Percentiles rank a stretch among this genome's conserved stretches.
Evolutionary conservation across 2,113 vertebrate species (phyloP).

Genomic region (Microcebus ravelobensis): DNA sequence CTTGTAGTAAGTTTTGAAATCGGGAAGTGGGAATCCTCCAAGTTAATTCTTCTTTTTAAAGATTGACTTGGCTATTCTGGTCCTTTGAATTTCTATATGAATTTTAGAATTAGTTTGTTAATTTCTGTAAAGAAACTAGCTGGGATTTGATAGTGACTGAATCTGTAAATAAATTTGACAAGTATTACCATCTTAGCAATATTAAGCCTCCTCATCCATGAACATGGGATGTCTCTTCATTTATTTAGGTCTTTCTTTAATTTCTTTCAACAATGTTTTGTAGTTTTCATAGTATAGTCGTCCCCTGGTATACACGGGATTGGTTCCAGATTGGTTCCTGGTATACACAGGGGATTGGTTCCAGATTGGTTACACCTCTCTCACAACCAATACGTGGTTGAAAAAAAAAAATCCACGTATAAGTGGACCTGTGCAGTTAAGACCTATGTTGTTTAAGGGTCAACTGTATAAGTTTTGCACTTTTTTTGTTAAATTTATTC

Average conservation of each 20-base stretch:
- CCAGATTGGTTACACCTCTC: not conserved
- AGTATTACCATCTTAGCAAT: too few relatives aligned
- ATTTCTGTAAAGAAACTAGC: too few relatives aligned
- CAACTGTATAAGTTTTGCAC: not conserved
- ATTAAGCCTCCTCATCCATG: not conserved
- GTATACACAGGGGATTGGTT: not conserved
- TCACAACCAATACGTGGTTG: not conserved
- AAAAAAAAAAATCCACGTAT: not conserved
- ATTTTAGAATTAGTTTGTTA: not conserved
- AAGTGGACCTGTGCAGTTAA: not conserved
- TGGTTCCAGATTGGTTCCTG: not conserved
- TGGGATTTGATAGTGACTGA: too few relatives aligned
- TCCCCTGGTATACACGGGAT: not conserved
- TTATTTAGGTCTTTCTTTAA: not conserved
- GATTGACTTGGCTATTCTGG: not conserved
- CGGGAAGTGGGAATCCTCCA: not conserved
- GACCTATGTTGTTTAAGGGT: not conserved
- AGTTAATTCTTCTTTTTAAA: not conserved
- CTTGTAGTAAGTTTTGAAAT: not conserved
- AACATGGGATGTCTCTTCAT: not conserved
- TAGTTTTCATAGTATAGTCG: not conserved
- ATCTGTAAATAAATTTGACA: too few relatives aligned
- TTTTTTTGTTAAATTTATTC: not conserved
- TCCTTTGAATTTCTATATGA: not conserved
- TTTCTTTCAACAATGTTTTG: not conserved